Percentiles rank a stretch among this genome's conserved stretches.
Conservation (phyloP, 64 coral and sea anemone genomes). For the Montipora capricornis region DNA sequence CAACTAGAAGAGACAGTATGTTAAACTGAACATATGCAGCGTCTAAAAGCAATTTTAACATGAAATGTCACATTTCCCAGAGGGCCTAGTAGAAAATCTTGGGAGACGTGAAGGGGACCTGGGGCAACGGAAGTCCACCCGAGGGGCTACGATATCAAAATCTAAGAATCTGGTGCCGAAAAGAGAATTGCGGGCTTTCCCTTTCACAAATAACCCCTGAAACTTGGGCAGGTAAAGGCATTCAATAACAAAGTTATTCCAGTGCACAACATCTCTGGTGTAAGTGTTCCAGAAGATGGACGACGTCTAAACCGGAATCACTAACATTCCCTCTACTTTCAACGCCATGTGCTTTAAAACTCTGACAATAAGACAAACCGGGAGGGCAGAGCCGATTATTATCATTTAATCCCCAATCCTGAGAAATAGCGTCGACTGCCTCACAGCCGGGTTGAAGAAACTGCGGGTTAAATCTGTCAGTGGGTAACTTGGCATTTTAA, state of each 20-base stretch:
- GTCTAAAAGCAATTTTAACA: not conserved
- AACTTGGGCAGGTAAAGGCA: slow-evolving; percentile 30
- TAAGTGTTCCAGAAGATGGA: slow-evolving; percentile 56
- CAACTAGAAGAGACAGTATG: not conserved
- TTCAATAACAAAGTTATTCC: slow-evolving; percentile 42
- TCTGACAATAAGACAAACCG: slow-evolving; percentile 27
- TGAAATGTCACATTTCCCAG: not conserved
- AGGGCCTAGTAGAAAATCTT: not conserved
- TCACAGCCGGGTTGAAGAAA: slow-evolving; percentile 56
- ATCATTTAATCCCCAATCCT: slow-evolving; percentile 42
- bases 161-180: not conserved
- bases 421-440: slow-evolving; percentile 56
- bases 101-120: not conserved
- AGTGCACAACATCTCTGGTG: slow-evolving; percentile 34
- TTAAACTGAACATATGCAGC: not conserved
- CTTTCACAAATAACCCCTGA: slow-evolving; percentile 6
- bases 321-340: slow-evolving; percentile 20
- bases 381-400: slow-evolving; percentile 56
- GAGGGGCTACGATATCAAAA: not conserved
- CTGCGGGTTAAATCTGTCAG: slow-evolving; percentile 59
- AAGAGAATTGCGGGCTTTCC: slow-evolving; percentile 17
- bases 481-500: slow-evolving; percentile 53
- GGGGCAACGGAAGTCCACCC: not conserved
- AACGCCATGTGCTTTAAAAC: slow-evolving; percentile 47
- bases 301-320: slow-evolving; percentile 41